Base-by-base conservation (phyloP, 2,888 invertebrate genomes). In the Hypsopygia costalis region DNA sequence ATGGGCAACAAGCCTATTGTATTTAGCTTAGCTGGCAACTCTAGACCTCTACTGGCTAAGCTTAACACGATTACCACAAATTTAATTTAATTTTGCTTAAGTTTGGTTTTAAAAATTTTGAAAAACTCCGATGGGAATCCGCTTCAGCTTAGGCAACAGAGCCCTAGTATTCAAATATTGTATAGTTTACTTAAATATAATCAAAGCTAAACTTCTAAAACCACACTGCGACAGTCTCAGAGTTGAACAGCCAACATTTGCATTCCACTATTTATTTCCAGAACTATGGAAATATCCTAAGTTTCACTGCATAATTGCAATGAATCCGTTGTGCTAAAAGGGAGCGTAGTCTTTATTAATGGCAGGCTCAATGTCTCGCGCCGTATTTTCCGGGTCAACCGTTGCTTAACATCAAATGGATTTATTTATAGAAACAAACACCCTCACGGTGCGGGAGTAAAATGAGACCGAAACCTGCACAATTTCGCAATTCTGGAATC, bases 321-420 rank as follows among this genome's bases (percentile, higher is more conserved):
- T 21, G 21, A 9, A 37, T 37, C 11, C 36, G 36, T 28, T 36
- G 25, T 29, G 36, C 28, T 36, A 29, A 25, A 25, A 25, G 30
- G 36, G 21, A 10, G 22, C 38, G 38, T 38, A 33, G 32, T 38
- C 38, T 31, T 33, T 32, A 39, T 39, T 33, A 39, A 39, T 39
- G 39, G 27, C 4, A 27, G 33, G 39, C 12, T 39, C 22, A 32
- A 25, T 31, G 8, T 31, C 31, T 31, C 31, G 11, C 11, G 11
- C 25, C 38, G 16, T 32, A 27, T 38, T 38, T 39, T 33, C 39
- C 33, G 39, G 39, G 39, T 33, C 12, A 33, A 12, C 33, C 33
- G 32, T 39, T 39, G 39, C 27, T 32, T 38, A 25, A 34, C 39
- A 33, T 39, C 33, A 33, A 34, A 39, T 33, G 27, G 27, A 39